Evolutionary conservation across 2,113 vertebrate genomes (phyloP).

Genomic region (Thryonomys swinderianus): DNA sequence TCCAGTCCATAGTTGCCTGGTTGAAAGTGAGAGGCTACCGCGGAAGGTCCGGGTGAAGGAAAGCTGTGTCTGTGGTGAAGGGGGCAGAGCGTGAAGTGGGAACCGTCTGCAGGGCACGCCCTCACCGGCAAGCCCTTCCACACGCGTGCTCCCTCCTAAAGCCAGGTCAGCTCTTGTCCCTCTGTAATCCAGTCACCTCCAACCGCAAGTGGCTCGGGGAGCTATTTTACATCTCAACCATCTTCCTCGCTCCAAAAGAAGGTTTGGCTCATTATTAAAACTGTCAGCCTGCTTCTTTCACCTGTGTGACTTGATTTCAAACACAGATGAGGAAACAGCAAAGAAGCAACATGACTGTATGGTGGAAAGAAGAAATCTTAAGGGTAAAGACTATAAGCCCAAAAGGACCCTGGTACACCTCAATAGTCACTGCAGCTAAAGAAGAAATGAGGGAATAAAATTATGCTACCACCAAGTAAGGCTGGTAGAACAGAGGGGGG

Average conservation of each 20-base stretch:
- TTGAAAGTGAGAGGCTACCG: not conserved
- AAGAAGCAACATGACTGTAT: not conserved
- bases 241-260: constrained; percentile 1
- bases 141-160: not conserved
- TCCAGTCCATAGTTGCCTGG: not conserved
- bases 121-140: not conserved
- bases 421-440: not conserved
- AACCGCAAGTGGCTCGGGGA: not conserved
- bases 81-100: too few species aligned
- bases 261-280: not conserved
- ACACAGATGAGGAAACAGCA: not conserved
- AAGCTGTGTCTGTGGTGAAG: too few species aligned
- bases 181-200: not conserved
- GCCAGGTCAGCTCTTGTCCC: not conserved
- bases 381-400: not conserved
- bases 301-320: not conserved
- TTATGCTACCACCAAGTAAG: not conserved
- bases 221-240: not conserved
- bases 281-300: not conserved
- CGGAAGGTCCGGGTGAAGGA: not conserved
- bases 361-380: not conserved
- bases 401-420: not conserved
- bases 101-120: not conserved
- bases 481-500: not conserved
- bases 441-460: not conserved